A percentile compares a stretch with the other conserved stretches of the same genome.
These are phyloP conservation scores for Eriosoma lanigerum DNA, from an alignment of 1,140 invertebrate genomes.

Conservation along the genomic window DNA sequence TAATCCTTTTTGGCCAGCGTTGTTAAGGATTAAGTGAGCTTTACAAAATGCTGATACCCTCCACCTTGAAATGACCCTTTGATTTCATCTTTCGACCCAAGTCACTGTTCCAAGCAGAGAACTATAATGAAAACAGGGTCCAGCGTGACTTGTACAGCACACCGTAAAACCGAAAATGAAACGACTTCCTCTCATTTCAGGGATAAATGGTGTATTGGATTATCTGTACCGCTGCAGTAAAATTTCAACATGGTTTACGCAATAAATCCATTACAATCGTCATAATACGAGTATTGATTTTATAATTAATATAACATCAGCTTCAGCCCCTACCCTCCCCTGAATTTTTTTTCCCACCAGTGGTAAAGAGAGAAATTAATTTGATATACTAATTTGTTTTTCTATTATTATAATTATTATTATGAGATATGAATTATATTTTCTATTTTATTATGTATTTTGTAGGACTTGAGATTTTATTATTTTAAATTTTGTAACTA, in stretches of 20 bases:
- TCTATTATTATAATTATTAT: too few species aligned
- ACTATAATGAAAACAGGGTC: slow-evolving; percentile 22
- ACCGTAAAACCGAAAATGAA: background rate
- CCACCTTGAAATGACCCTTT: slow-evolving; percentile 20
- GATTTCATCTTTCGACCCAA: slow-evolving; percentile 34
- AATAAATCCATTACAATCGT: background rate
- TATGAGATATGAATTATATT: too few species aligned
- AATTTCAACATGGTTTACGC: background rate
- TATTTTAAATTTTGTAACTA: too few species aligned
- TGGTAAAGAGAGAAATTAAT: background rate
- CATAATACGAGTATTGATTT: background rate
- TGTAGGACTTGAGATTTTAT: too few species aligned
- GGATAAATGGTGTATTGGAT: background rate
- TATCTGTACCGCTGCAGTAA: background rate
- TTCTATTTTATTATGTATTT: too few species aligned
- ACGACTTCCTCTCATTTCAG: background rate
- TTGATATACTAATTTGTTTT: too few species aligned
- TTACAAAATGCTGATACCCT: slow-evolving; percentile 25
- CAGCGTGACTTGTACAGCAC: slow-evolving; percentile 3
- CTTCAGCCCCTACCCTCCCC: too few species aligned
- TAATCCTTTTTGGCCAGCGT: slow-evolving; percentile 34
- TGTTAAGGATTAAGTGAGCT: slow-evolving; percentile 32
- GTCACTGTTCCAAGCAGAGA: background rate
- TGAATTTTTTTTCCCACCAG: background rate
- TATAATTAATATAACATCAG: too few species aligned